Evolutionary conservation across 2,797 vertebrate genomes (phyloP).

Genomic region (Spinus olivaceus): DNA sequence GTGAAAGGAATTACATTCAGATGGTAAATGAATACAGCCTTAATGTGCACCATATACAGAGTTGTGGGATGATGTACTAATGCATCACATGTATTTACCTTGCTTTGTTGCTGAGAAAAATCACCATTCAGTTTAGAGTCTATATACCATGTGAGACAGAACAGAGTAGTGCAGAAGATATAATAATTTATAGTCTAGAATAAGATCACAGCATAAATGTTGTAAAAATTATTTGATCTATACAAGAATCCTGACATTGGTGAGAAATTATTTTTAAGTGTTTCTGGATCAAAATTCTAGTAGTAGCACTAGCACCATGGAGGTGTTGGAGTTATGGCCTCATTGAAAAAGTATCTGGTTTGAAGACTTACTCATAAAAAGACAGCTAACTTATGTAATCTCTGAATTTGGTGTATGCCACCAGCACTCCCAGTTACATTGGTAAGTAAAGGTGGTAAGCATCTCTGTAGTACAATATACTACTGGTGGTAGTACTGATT

Average conservation of each 20-base stretch:
- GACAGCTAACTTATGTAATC: background rate
- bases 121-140: constrained; percentile 69
- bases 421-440: background rate
- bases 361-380: background rate
- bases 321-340: background rate
- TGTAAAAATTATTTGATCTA: constrained; percentile 14
- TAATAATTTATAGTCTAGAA: constrained; percentile 48
- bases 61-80: constrained; percentile 72
- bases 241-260: background rate
- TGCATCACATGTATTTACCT: constrained; percentile 85
- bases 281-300: background rate
- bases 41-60: constrained; percentile 78
- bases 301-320: background rate
- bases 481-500: background rate
- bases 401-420: background rate
- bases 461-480: background rate
- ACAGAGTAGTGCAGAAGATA: constrained; percentile 17
- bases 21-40: constrained; percentile 80
- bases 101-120: constrained; percentile 74
- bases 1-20: constrained; percentile 82
- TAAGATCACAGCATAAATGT: constrained; percentile 25
- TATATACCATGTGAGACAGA: constrained; percentile 61
- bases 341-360: background rate
- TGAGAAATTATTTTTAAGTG: constrained; percentile 25
- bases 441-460: background rate